Evolutionary conservation across 1,140 invertebrate genomes (phyloP), one percentile per base, ranked within the genome.

Genomic region (Ceratina australensis): DNA sequence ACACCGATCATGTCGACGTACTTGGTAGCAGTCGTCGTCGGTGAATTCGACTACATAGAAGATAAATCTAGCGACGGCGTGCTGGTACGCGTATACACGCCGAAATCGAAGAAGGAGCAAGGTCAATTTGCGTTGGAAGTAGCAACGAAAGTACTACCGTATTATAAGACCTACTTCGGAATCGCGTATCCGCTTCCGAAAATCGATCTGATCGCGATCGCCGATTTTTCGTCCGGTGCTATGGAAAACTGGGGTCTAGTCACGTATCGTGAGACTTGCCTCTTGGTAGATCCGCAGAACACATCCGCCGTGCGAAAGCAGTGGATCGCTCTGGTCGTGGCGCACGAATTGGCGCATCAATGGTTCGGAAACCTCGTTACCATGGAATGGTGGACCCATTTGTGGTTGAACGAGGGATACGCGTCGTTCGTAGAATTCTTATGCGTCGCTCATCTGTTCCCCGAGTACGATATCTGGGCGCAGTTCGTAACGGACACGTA

Each of bases 1-100:
- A 97, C 98, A 2, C 98, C 98, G 0, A 95, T 98, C 74, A 99
- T 99, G 98, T 98, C 98, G 1, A 99, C 98, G 0, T 99, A 99
- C 89, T 92, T 99, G 67, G 95, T 99, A 57, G 98, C 98, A 0
- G 95, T 97, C 61, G 96, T 98, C 1, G 95, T 99, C 10, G 98
- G 98, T 28, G 97, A 99, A 91, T 99, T 97, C 91, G 98, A 99
- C 91, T 98, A 95, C 91, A 94, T 99, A 3, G 98, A 99, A 90
- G 95, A 94, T 76, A 95, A 91, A 80, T 96, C 96, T 0, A 92
- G 92, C 18, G 96, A 98, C 92, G 97, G 97, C 15, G 95, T 98
- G 18, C 82, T 96, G 24, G 95, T 99, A 0, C 93, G 98, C 79
- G 97, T 99, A 0, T 99, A 98, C 87, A 98, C 98, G 8, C 97